These are phyloP conservation scores for Parascotia fuliginaria DNA, from an alignment of 2,888 invertebrate genomes.

Conservation along the genomic window DNA sequence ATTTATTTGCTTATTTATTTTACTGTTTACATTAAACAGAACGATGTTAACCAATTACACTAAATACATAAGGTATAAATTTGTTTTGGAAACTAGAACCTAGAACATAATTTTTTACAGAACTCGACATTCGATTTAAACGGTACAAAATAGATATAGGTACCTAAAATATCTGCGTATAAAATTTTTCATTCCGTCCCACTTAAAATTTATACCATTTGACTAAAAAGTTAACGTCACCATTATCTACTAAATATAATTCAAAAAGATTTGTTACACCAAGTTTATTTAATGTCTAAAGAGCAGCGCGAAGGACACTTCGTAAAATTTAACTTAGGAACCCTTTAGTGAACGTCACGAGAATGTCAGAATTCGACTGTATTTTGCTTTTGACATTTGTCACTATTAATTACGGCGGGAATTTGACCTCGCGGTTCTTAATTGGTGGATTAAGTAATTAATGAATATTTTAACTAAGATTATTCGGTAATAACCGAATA, in stretches of 20 bases:
- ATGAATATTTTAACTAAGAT: not conserved
- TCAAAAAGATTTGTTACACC: constrained; percentile 3
- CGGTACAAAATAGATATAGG: not conserved
- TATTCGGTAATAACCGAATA: too few species aligned
- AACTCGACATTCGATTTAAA: too few species aligned
- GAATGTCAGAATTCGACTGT: constrained; percentile 19
- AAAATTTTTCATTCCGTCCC: not conserved
- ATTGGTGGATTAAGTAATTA: not conserved
- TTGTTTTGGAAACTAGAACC: too few species aligned
- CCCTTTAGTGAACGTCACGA: constrained; percentile 20
- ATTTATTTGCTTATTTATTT: too few species aligned
- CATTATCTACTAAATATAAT: constrained; percentile 4
- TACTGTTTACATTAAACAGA: too few species aligned
- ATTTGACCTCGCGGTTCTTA: not conserved
- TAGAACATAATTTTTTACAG: too few species aligned
- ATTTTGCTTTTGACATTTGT: constrained; percentile 29
- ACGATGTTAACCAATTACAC: too few species aligned
- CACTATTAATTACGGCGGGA: constrained; percentile 19
- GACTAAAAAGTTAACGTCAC: not conserved
- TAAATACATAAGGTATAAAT: too few species aligned
- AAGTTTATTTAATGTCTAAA: constrained; percentile 15
- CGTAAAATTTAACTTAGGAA: constrained; percentile 9
- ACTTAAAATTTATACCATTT: not conserved
- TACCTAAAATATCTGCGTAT: not conserved
- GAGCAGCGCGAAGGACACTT: not conserved